Conservation (phyloP, 1,140 invertebrate species). For the Melitaea cinxia region DNA sequence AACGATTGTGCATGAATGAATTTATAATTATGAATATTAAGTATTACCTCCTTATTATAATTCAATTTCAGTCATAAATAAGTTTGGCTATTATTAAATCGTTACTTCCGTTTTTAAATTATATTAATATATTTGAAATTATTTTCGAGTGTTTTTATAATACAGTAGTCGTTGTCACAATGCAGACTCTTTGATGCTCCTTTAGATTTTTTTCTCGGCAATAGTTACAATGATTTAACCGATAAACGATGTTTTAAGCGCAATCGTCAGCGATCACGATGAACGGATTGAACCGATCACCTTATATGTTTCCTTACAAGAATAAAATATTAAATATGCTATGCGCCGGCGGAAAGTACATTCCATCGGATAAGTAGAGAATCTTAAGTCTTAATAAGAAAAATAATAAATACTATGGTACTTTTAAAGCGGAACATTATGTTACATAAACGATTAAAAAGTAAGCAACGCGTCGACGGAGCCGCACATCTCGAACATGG, state of each 20-base stretch:
- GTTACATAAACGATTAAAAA: conserved; percentile 63
- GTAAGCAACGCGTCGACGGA: conserved; percentile 38
- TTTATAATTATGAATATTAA: not conserved
- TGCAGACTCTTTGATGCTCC: conserved; percentile 16
- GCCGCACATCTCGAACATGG: conserved; percentile 21
- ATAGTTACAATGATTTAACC: not conserved
- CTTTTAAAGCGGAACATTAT: conserved; percentile 73
- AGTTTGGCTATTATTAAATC: conserved; percentile 2
- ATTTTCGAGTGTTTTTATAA: conserved; percentile 8
- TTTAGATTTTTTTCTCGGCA: not conserved
- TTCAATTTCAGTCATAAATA: not conserved
- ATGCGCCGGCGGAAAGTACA: conserved; percentile 55
- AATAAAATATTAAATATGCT: conserved; percentile 53
- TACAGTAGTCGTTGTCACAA: conserved; percentile 5
- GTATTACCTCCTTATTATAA: not conserved
- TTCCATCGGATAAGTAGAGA: conserved; percentile 53
- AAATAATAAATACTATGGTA: conserved; percentile 78
- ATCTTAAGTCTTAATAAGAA: conserved; percentile 64
- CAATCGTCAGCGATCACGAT: conserved; percentile 7
- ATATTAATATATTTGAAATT: conserved; percentile 25
- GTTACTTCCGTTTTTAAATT: not conserved
- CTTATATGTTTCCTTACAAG: conserved; percentile 33
- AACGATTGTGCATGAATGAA: not conserved
- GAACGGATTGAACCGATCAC: conserved; percentile 20
- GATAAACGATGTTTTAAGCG: not conserved